Conservation (phyloP, 2,797 vertebrate genomes). For the Oryzias dopingdopingensis region DNA sequence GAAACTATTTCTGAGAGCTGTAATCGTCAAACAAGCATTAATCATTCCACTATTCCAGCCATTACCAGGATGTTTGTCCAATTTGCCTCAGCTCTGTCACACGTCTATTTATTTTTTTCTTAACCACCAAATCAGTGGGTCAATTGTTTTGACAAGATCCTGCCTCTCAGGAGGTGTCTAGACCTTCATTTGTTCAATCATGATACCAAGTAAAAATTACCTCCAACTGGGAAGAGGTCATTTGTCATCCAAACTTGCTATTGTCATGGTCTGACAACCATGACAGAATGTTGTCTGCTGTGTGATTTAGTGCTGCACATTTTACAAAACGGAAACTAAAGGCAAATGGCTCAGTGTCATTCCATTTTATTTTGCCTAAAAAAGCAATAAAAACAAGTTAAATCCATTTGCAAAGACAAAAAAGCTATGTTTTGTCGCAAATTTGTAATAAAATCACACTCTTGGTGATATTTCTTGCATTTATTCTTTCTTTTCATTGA, state of each 20-base stretch:
- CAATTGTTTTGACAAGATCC: conserved; percentile 48
- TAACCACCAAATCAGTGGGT: conserved; percentile 37
- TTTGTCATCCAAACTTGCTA: conserved; percentile 54
- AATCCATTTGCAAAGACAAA: no score
- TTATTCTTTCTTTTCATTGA: no score
- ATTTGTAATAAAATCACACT: no score
- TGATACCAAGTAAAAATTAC: conserved; percentile 32
- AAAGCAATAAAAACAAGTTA: no score
- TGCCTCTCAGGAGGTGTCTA: conserved; percentile 33
- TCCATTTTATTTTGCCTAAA: not conserved
- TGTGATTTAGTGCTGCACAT: conserved; percentile 20
- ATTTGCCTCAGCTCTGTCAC: no score
- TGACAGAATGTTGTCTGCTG: conserved; percentile 41
- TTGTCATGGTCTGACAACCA: conserved; percentile 29
- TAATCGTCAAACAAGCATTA: no score
- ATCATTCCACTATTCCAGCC: no score
- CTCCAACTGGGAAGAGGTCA: conserved; percentile 29
- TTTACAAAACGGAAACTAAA: conserved; percentile 12
- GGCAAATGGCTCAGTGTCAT: conserved; percentile 7
- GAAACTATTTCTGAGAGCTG: no score
- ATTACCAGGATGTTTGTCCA: no score
- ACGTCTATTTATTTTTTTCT: not conserved
- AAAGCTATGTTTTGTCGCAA: no score
- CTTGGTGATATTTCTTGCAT: no score
- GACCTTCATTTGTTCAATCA: conserved; percentile 35